Base-by-base conservation (phyloP, 2,888 invertebrate genomes). In the Ethmia dodecea region DNA sequence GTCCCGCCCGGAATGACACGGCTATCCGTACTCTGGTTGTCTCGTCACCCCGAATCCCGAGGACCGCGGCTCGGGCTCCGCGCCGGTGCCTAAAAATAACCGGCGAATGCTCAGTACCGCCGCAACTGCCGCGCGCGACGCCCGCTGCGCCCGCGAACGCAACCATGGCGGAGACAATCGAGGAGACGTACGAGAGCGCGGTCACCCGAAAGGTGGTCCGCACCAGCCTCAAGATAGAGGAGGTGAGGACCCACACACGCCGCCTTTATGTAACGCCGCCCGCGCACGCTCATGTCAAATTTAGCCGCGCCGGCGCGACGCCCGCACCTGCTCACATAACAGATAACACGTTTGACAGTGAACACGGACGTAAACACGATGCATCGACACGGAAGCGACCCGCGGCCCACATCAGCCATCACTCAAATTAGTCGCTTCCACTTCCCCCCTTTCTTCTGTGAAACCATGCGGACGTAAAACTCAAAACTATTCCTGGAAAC, bases 221-320 rank as follows among this genome's bases (percentile, higher is more conserved):
- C 83, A 90, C 88, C 68, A 91, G 87, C 83, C 88, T 90, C 84
- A 91, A 90, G 87, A 91, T 91, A 75, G 88, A 91, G 87, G 91
- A 91, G 89, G 91, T 91, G 89, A 89, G 89, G 75, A 63, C 64
- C 63, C 55, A 68, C 67, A 73, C 70, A 62, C 68, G 64, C 67
- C 69, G 62, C 66, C 52, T 74, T 77, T 81, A 80, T 73, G 74
- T 78, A 79, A 77, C 66, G 56, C 55, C 63, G 66, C 65, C 71
- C 75, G 69, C 71, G 72, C 75, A n/a, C n/a, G n/a, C n/a, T n/a
- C n/a, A n/a, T n/a, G 53, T 65, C 73, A 72, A 77, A 75, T 75
- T 70, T 68, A 68, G 66, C 60, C 45, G 50, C 56, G 56, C 60
- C 56, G 50, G 58, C 65, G 52, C 62, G 58, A 53, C 64, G 51